Conservation (phyloP, 2,113 vertebrate genomes). For the Psammodynastes pulverulentus region DNA sequence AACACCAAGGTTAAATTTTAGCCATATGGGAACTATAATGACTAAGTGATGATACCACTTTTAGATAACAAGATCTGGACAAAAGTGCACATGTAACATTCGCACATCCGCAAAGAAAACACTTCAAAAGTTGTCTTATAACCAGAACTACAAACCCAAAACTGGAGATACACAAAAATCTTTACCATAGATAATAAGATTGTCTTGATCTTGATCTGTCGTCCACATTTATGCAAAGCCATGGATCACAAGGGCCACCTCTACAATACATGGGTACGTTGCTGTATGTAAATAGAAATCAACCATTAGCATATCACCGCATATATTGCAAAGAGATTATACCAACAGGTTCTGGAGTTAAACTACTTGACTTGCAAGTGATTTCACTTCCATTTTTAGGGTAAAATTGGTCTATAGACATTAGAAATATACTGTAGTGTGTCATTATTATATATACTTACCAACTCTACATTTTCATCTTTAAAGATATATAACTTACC, state of each 20-base stretch:
- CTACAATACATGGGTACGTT: not conserved
- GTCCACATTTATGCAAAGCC: not conserved
- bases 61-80: not conserved
- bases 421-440: slow-evolving; percentile 73
- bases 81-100: not conserved
- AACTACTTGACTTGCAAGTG: slow-evolving; percentile 6
- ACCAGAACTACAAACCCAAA: not conserved
- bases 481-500: not conserved
- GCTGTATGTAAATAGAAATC: not conserved
- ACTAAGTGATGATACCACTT: not conserved
- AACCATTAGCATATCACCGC: not conserved
- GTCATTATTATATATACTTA: not conserved
- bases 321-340: not conserved
- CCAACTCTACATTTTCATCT: not conserved
- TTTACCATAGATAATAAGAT: not conserved
- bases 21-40: not conserved
- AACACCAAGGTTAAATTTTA: not conserved
- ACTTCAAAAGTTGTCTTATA: not conserved
- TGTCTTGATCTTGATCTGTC: not conserved
- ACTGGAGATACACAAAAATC: not conserved
- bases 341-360: not conserved
- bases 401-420: slow-evolving; percentile 66
- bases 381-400: slow-evolving; percentile 67
- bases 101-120: not conserved
- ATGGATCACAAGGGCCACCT: not conserved